These are phyloP conservation scores for Dendrolimus kikuchii DNA, from an alignment of 1,140 invertebrate genomes.

Conservation along the genomic window DNA sequence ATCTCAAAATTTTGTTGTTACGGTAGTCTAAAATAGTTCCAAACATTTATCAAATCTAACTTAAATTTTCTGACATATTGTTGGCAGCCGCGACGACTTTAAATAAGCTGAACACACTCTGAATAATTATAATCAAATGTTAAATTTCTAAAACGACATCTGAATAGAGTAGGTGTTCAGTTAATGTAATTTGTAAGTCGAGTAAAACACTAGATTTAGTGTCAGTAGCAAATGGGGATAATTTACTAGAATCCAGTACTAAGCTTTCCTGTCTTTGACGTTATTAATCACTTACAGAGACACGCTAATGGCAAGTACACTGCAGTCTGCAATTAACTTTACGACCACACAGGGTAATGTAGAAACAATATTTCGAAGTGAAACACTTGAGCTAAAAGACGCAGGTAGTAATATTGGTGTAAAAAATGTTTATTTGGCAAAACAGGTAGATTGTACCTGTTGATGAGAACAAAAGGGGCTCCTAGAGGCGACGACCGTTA, in stretches of 20 bases:
- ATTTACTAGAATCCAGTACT: conserved; percentile 23
- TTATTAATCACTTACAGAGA: conserved; percentile 32
- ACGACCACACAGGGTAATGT: conserved; percentile 12
- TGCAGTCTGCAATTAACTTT: conserved; percentile 31
- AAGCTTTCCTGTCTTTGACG: conserved; percentile 20
- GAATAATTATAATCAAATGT: no score
- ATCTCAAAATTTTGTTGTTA: no score
- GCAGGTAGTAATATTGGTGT: conserved; percentile 36
- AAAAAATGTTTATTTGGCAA: conserved; percentile 38
- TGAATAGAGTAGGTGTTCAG: conserved; percentile 6
- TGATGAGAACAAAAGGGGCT: conserved; percentile 57
- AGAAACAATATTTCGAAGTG: conserved; percentile 7
- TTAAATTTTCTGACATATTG: no score
- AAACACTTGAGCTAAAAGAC: conserved; percentile 22
- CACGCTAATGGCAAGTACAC: conserved; percentile 26
- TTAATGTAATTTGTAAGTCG: conserved; percentile 19
- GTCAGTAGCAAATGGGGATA: conserved; percentile 19
- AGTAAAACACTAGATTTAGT: conserved; percentile 18
- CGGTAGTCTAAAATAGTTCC: no score
- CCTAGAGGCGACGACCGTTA: conserved; percentile 51
- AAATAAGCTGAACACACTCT: not conserved
- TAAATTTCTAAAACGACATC: no score
- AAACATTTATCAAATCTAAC: no score
- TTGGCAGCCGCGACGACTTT: no score
- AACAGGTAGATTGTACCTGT: conserved; percentile 47